Evolutionary conservation across 2,113 vertebrate species (phyloP).

Genomic region (Catharus bicknelli): DNA sequence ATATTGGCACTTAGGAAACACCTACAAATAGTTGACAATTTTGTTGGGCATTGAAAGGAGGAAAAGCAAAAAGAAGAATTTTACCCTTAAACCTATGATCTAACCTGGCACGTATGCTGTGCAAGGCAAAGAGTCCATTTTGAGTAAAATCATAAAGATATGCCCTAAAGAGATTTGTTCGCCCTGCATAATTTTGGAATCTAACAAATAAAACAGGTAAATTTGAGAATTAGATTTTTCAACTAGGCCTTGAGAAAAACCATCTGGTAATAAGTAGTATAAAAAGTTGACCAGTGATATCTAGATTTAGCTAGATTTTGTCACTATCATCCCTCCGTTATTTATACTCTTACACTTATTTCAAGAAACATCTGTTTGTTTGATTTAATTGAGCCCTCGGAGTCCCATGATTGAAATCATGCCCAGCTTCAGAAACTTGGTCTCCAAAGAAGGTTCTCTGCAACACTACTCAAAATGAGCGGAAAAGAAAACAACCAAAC

Average conservation of each 20-base stretch:
- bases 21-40: not conserved
- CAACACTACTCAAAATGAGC: not conserved
- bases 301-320: constrained; percentile 6
- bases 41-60: not conserved
- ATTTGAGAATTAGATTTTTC: not conserved
- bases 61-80: not conserved
- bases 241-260: not conserved
- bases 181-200: not conserved
- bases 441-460: constrained; percentile 33
- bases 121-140: not conserved
- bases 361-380: constrained; percentile 62
- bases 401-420: constrained; percentile 21
- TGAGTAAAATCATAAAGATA: not conserved
- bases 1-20: not conserved
- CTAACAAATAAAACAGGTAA: not conserved
- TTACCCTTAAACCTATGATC: not conserved
- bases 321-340: constrained; percentile 16
- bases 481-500: not conserved
- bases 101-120: not conserved
- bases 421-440: constrained; percentile 2
- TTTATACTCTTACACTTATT: constrained; percentile 20
- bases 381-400: constrained; percentile 47
- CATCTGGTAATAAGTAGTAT: not conserved
- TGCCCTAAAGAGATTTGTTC: not conserved
- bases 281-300: not conserved